Conservation (phyloP, 2,888 invertebrate species). For the Dynastes hyllus region DNA sequence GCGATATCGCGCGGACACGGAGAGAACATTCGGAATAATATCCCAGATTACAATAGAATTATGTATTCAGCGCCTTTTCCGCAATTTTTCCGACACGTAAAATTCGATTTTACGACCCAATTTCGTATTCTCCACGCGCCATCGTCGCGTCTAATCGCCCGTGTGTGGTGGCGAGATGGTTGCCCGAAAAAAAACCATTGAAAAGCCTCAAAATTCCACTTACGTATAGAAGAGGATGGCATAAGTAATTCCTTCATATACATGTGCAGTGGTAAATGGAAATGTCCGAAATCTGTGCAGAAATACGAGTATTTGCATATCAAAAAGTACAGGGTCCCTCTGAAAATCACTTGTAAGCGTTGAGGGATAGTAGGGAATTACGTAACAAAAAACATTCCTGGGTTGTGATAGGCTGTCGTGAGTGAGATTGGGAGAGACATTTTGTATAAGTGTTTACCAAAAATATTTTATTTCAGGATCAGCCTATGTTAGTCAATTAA, state of each 20-base stretch:
- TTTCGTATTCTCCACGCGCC: constrained; percentile 21
- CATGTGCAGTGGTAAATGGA: neutral
- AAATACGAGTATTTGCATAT: too few relatives aligned
- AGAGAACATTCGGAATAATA: neutral
- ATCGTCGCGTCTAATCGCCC: constrained; percentile 29
- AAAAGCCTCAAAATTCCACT: constrained; percentile 17
- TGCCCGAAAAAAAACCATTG: neutral
- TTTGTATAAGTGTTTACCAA: too few relatives aligned
- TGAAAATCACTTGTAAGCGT: too few relatives aligned
- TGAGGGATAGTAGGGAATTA: too few relatives aligned
- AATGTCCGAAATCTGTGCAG: too few relatives aligned
- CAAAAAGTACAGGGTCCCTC: too few relatives aligned
- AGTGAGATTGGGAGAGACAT: too few relatives aligned
- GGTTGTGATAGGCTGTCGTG: too few relatives aligned
- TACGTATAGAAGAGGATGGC: neutral
- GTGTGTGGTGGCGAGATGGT: neutral
- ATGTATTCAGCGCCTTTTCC: constrained; percentile 30
- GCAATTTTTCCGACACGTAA: constrained; percentile 33
- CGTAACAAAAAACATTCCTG: too few relatives aligned
- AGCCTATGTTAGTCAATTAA: too few relatives aligned
- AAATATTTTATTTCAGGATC: too few relatives aligned
- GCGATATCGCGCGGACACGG: neutral
- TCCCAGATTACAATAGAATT: constrained; percentile 21
- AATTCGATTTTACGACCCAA: constrained; percentile 35
- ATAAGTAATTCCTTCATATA: neutral